Evolutionary conservation across 2,113 vertebrate species (phyloP).

Genomic region (Salvelinus namaycush): DNA sequence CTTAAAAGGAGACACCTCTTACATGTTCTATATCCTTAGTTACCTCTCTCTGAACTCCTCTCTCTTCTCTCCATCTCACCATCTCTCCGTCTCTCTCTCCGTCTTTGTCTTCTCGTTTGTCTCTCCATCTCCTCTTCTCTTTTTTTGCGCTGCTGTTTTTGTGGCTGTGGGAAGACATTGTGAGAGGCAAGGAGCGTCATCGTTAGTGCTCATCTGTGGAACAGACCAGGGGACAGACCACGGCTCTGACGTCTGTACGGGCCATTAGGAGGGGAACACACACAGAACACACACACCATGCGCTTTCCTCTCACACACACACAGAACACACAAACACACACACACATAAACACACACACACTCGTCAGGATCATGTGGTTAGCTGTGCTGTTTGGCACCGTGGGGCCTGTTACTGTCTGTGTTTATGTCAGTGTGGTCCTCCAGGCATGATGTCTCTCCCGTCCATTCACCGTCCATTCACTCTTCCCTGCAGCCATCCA

Average conservation of each 20-base stretch:
- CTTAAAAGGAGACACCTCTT: neutral
- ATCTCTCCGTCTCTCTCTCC: neutral
- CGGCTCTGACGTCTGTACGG: neutral
- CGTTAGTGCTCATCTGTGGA: conserved; percentile 5
- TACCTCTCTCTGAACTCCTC: neutral
- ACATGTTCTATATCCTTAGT: neutral
- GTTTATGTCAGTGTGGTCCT: neutral
- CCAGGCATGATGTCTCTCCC: too few relatives aligned
- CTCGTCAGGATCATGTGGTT: neutral
- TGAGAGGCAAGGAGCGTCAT: neutral
- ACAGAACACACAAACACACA: neutral
- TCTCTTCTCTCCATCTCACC: neutral
- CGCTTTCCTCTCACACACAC: neutral
- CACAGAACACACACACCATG: neutral
- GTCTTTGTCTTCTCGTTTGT: neutral
- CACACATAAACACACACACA: neutral
- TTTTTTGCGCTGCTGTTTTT: neutral
- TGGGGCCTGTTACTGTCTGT: neutral
- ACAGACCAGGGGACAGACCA: neutral
- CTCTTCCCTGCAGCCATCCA: neutral
- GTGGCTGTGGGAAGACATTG: neutral
- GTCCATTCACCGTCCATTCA: neutral
- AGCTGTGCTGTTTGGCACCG: neutral
- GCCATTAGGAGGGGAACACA: neutral
- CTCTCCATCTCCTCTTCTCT: neutral